These are phyloP conservation scores for Serranus cabrilla DNA, from an alignment of 2,797 vertebrate species.

Conservation along the genomic window DNA sequence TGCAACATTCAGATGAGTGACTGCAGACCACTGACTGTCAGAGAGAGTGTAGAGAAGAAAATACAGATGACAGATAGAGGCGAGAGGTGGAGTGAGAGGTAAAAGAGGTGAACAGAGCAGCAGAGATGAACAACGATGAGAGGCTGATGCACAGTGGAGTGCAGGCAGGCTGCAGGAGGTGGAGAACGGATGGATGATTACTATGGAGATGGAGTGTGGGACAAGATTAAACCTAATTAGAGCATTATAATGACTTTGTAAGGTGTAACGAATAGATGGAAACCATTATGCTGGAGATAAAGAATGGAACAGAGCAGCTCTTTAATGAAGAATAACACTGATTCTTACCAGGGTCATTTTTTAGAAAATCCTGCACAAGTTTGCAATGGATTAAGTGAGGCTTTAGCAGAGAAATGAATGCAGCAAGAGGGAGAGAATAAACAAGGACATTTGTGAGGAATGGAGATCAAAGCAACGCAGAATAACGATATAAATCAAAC, in stretches of 20 bases:
- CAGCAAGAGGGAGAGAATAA: conserved; percentile 12
- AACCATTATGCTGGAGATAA: conserved; percentile 52
- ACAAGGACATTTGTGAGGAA: not conserved
- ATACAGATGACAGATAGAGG: conserved; percentile 20
- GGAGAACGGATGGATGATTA: conserved; percentile 43
- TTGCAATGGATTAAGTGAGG: conserved; percentile 5
- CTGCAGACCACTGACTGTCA: not conserved
- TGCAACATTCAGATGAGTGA: not conserved
- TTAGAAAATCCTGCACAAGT: not conserved
- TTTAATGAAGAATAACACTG: conserved; percentile 50
- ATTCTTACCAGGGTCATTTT: conserved; percentile 17
- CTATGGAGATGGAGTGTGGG: conserved; percentile 43
- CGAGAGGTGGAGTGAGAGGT: conserved; percentile 23
- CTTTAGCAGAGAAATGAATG: not conserved
- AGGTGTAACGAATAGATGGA: conserved; percentile 56
- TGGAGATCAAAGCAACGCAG: not conserved
- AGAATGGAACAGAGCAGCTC: conserved; percentile 30
- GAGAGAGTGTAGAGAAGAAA: conserved; percentile 13
- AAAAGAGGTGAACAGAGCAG: conserved; percentile 17
- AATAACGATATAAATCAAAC: conserved; percentile 1
- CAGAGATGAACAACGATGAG: conserved; percentile 13
- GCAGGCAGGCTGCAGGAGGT: conserved; percentile 20
- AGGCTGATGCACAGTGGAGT: conserved; percentile 4
- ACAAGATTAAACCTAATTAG: conserved; percentile 72
- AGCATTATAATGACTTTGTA: conserved; percentile 64